Evolutionary conservation across 2,888 invertebrate genomes (phyloP), one percentile per base, ranked within the genome.

Genomic region (Blastobasis lacticolella): DNA sequence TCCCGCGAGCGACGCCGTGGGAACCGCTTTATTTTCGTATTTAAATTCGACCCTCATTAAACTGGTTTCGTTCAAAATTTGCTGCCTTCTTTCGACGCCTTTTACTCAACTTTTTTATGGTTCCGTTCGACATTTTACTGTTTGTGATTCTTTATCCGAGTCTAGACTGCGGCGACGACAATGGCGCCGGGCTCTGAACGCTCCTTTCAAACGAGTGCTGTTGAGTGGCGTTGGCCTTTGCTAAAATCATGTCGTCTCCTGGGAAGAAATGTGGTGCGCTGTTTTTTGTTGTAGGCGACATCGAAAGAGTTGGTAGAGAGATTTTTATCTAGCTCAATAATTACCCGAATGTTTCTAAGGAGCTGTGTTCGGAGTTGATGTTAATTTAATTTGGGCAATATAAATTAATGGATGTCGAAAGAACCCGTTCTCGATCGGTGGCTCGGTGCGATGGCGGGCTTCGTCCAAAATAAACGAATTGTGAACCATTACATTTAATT

Each of bases 1-100:
- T 86, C 86, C 86, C 87, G 86, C 85, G 82, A 79, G 67, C 78
- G 75, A 81, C 78, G 76, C 81, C 88, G 88, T 88, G 88, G 87
- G 88, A 88, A 88, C 85, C 76, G 78, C 74, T 81, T 83, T 82
- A 85, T 85, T 86, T 83, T 85, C 86, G 74, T 85, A 87, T 88
- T 86, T 84, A 85, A 87, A 88, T 88, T 79, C 85, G 88, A 86
- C 86, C 88, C 88, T 84, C 88, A 88, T 87, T 87, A 88, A 88
- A 88, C 88, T 75, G 86, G 88, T 88, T 88, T 81, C 73, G 75
- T 75, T 86, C 81, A 86, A 88, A 85, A 88, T 87, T 87, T 78
- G 86, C 87, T 86, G 88, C 87, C 87, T 86, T 78, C 85, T 86
- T 87, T 87, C 86, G 86, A 81, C 87, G 87, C 86, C 86, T 88